A percentile compares a stretch with the other conserved stretches of the same genome.
These are phyloP conservation scores for Lates japonicus DNA, from an alignment of 2,797 vertebrate genomes.

Conservation along the genomic window DNA sequence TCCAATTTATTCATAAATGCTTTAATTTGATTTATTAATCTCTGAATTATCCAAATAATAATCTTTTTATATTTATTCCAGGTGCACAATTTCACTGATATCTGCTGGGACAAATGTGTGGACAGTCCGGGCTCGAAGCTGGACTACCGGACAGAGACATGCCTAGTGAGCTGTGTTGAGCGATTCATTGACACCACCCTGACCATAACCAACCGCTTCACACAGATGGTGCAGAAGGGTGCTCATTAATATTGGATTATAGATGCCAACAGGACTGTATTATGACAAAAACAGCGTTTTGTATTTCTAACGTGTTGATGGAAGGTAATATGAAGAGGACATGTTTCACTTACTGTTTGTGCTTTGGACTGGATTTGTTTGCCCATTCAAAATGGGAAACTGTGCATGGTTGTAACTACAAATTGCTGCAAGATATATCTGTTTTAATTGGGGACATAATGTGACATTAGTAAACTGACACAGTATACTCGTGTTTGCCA, in stretches of 20 bases:
- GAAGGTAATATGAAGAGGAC: constrained; percentile 23
- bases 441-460: background rate
- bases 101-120: constrained; percentile 95
- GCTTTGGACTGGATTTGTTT: background rate
- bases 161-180: constrained; percentile 92
- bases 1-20: background rate
- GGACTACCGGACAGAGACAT: constrained; percentile 91
- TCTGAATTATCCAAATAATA: rapidly evolving
- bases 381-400: background rate
- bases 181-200: constrained; percentile 94
- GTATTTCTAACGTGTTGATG: background rate
- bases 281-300: constrained; percentile 6
- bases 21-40: background rate
- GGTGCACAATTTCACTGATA: constrained; percentile 94
- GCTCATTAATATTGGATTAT: constrained; percentile 76
- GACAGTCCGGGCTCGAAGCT: constrained; percentile 90
- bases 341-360: background rate
- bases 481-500: background rate
- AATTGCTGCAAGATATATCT: background rate
- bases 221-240: constrained; percentile 94
- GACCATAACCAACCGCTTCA: constrained; percentile 91
- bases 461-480: constrained; percentile 17
- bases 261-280: constrained; percentile 1
- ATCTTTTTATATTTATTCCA: constrained; percentile 44
- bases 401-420: constrained; percentile 1